These are phyloP conservation scores for Gymnodraco acuticeps DNA, from an alignment of 2,797 vertebrate genomes.

Conservation along the genomic window DNA sequence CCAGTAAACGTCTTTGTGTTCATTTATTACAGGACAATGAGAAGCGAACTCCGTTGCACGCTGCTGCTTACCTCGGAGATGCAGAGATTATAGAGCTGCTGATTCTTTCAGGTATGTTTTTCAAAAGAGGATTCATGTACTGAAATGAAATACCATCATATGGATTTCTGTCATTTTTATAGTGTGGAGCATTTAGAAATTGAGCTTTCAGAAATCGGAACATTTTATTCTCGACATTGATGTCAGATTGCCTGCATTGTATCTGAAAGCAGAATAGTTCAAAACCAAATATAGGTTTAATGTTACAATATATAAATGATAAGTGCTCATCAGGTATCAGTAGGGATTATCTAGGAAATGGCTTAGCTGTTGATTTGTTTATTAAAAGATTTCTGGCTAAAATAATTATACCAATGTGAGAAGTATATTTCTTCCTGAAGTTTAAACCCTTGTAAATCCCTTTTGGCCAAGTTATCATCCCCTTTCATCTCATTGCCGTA, in stretches of 20 bases:
- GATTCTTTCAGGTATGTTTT: constrained; percentile 94
- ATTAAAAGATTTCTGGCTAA: neutral
- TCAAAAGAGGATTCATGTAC: neutral
- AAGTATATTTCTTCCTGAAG: neutral
- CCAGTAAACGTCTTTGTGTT: constrained; percentile 41
- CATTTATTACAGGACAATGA: constrained; percentile 92
- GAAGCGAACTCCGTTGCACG: constrained; percentile 97
- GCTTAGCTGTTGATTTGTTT: neutral
- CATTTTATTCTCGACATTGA: neutral
- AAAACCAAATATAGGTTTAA: neutral
- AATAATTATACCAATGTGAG: neutral
- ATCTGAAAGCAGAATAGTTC: neutral
- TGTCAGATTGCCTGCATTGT: neutral
- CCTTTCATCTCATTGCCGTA: neutral
- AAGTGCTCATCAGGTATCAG: neutral
- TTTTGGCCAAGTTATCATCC: neutral
- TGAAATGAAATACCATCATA: neutral
- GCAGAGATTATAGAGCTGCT: constrained; percentile 98
- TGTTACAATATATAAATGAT: constrained; percentile 9
- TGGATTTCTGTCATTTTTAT: neutral
- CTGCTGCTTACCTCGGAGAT: constrained; percentile 97
- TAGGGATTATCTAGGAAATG: neutral
- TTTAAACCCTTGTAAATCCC: constrained; percentile 3
- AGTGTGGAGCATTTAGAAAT: neutral
- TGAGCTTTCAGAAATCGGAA: neutral